Base-by-base conservation (phyloP, 2,797 vertebrate species). In the Apodemus agrarius region DNA sequence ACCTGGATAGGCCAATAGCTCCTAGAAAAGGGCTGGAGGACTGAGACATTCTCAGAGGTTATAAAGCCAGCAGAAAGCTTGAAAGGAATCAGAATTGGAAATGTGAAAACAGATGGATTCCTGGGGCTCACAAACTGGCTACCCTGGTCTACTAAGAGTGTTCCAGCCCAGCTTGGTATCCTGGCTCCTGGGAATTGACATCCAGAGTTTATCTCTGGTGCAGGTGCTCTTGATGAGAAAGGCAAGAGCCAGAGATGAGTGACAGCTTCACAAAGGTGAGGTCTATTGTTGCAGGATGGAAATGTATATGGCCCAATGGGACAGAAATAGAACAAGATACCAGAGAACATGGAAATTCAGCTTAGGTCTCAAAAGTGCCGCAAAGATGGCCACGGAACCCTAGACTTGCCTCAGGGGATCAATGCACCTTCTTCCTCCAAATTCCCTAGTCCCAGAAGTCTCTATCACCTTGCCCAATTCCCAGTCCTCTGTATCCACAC, bases 391-490 rank as follows among this genome's bases (percentile, higher is more conserved):
- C 8, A 3, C 2, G 1, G 14, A 24, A 3, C 0, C 4, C n/a
- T 10, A 16, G 43, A 21, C 0, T 2, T 7, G 3, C 1, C 8
- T 17, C 11, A 1, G 57, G 8, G 26, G 2, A n/a, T 87, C 79
- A 6, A 1, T 0, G 5, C 4, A 1, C 0, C 0, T 16, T 52
- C 57, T 26, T 72, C 7, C 37, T 69, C 52, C 13, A 2, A 3
- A 31, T 17, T 29, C 46, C 9, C 21, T 3, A 37, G 46, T 31
- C 57, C n/a, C 0, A 11, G 3, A 29, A 24, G 3, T 4, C 72
- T 29, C 1, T 4, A 3, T 37, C 24, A 2, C 26, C 31, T 65
- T 76, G 37, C 4, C n/a, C 72, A 63, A 4, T 43, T 19, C 19
- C 3, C 2, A 9, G 0, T 2, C 21, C 43, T 93, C 84, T 65